phyloP scores from a whole-genome alignment of 2,888 invertebrate genomes.

The Xestia ashworthii region DNA sequence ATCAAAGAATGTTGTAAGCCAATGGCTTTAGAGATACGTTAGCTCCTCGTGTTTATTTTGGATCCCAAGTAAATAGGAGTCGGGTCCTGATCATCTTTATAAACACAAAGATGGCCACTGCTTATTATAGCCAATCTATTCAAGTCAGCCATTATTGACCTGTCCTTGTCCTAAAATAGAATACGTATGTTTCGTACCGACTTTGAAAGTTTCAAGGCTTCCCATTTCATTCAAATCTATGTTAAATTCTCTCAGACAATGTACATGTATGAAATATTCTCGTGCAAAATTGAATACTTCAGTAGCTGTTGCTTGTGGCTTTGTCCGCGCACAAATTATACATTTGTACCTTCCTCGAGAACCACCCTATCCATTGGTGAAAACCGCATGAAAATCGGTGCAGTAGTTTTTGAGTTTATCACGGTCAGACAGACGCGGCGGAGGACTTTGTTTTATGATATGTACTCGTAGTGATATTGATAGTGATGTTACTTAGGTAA shows the following conservation, averaged over 20 bases:
- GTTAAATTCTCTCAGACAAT: background rate
- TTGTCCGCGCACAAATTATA: too few species aligned
- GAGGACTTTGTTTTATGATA: too few species aligned
- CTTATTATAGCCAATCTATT: conserved; percentile 19
- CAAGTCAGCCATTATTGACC: background rate
- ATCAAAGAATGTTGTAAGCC: conserved; percentile 36
- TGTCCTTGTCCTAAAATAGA: background rate
- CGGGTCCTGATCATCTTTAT: conserved; percentile 46
- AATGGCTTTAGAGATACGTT: conserved; percentile 26
- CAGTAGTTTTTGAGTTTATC: too few species aligned
- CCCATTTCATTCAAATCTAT: background rate
- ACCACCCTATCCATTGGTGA: too few species aligned
- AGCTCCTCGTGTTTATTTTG: conserved; percentile 34
- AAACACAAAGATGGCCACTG: conserved; percentile 32
- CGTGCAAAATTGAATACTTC: background rate
- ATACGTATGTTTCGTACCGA: background rate
- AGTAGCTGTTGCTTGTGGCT: too few species aligned
- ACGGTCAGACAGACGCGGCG: too few species aligned
- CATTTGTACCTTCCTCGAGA: too few species aligned
- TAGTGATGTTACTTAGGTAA: too few species aligned
- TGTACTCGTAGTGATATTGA: too few species aligned
- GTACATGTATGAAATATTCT: background rate
- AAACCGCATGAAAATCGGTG: too few species aligned
- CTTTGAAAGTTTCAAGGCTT: background rate
- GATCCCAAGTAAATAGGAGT: conserved; percentile 59